These are phyloP conservation scores for Peromyscus polionotus DNA, from an alignment of 2,113 vertebrate species.

Conservation along the genomic window DNA sequence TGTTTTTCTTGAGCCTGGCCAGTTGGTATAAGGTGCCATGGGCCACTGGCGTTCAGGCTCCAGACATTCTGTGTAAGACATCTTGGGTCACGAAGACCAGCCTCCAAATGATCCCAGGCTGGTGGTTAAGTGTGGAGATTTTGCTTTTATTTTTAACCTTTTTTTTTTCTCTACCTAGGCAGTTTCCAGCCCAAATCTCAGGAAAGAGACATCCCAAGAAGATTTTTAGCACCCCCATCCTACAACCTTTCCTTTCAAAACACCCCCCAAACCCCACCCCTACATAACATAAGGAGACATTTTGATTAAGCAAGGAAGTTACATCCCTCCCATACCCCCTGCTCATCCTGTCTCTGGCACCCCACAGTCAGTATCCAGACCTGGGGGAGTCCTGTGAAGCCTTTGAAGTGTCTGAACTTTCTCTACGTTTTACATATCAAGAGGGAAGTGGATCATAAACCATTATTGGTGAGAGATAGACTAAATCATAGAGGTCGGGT, in stretches of 20 bases:
- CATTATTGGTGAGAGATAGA: slow-evolving; percentile 41
- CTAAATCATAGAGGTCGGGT: slow-evolving; percentile 39
- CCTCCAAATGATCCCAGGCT: background rate
- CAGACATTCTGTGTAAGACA: background rate
- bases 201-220: background rate
- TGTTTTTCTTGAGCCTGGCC: background rate
- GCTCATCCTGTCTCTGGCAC: background rate
- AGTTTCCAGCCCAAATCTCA: background rate
- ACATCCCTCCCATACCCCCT: background rate
- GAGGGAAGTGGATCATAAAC: background rate
- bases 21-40: background rate
- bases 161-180: background rate
- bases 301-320: background rate
- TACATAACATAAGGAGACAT: background rate
- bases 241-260: background rate
- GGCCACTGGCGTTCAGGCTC: background rate
- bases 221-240: background rate
- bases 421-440: slow-evolving; percentile 48
- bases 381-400: background rate
- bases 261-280: too few species aligned
- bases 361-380: background rate
- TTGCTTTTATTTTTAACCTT: background rate
- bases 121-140: background rate
- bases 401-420: slow-evolving; percentile 60
- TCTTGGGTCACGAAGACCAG: background rate